Conservation (phyloP, 2,888 invertebrate species). For the Drosophila helvetica region DNA sequence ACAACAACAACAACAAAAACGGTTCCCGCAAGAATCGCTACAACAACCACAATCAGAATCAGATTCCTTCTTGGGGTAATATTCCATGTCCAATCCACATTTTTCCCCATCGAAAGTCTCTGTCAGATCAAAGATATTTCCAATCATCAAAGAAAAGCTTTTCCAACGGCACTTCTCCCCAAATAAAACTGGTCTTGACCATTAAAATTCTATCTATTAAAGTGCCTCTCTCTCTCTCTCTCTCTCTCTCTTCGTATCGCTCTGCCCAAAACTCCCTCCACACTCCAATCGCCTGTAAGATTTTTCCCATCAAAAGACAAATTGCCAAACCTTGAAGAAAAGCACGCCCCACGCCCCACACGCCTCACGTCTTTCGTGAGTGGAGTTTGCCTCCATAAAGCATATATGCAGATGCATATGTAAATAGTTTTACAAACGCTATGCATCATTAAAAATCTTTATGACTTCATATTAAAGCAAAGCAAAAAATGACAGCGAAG, state of each 20-base stretch:
- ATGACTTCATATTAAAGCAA: constrained; percentile 70
- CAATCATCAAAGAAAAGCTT: constrained; percentile 3
- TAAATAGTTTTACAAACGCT: constrained; percentile 62
- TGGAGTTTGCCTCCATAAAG: constrained; percentile 31
- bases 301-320: constrained; percentile 39
- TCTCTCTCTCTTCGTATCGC: neutral
- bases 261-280: neutral
- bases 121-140: neutral
- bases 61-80: neutral
- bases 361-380: neutral
- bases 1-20: constrained; percentile 13
- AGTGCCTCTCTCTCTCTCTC: neutral
- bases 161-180: neutral
- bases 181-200: neutral
- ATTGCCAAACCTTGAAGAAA: constrained; percentile 14
- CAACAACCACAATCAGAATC: constrained; percentile 20
- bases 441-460: constrained; percentile 70
- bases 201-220: neutral
- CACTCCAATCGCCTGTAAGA: constrained; percentile 15
- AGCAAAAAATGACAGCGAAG: constrained; percentile 9
- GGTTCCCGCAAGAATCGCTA: constrained; percentile 51
- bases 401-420: constrained; percentile 55
- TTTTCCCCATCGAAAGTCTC: neutral
- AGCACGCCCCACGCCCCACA: neutral
- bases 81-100: neutral